Conservation (phyloP, 1,140 invertebrate genomes). For the Temnothorax longispinosus region DNA sequence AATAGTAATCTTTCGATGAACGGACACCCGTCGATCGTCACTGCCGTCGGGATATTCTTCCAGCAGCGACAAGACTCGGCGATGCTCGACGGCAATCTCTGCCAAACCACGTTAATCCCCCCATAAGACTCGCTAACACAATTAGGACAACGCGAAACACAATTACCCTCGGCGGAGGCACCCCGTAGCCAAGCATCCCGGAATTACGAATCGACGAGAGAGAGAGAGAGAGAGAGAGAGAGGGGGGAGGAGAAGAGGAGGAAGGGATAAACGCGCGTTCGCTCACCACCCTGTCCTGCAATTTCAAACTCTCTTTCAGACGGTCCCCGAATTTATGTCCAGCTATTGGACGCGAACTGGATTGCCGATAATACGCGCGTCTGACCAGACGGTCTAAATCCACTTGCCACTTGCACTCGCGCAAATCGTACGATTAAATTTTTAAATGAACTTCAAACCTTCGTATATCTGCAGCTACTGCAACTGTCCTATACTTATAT, state of each 20-base stretch:
- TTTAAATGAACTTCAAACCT: constrained; percentile 1
- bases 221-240: not conserved
- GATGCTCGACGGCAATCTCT: constrained; percentile 66
- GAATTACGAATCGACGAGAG: constrained; percentile 68
- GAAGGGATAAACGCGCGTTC: constrained; percentile 12
- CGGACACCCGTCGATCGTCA: not conserved
- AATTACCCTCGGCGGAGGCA: constrained; percentile 69
- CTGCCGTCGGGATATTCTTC: constrained; percentile 61
- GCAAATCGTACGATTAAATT: constrained; percentile 33
- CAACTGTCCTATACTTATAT: not conserved
- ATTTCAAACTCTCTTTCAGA: constrained; percentile 59
- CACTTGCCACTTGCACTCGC: constrained; percentile 29
- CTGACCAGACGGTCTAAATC: constrained; percentile 21
- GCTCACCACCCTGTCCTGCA: constrained; percentile 21
- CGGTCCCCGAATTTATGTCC: constrained; percentile 43
- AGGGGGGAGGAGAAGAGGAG: not conserved
- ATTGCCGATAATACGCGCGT: constrained; percentile 45
- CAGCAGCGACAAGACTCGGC: constrained; percentile 35
- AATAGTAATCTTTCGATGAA: constrained; percentile 19
- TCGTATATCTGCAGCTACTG: not conserved
- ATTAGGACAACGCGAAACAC: constrained; percentile 72
- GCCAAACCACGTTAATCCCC: constrained; percentile 71
- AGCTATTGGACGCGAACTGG: constrained; percentile 45
- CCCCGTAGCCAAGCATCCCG: constrained; percentile 65
- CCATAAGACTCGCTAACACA: constrained; percentile 70